A percentile compares a stretch with the other conserved stretches of the same genome.
Evolutionary conservation across 2,797 vertebrate genomes (phyloP).

Genomic region (Pseudochaenichthys georgianus): DNA sequence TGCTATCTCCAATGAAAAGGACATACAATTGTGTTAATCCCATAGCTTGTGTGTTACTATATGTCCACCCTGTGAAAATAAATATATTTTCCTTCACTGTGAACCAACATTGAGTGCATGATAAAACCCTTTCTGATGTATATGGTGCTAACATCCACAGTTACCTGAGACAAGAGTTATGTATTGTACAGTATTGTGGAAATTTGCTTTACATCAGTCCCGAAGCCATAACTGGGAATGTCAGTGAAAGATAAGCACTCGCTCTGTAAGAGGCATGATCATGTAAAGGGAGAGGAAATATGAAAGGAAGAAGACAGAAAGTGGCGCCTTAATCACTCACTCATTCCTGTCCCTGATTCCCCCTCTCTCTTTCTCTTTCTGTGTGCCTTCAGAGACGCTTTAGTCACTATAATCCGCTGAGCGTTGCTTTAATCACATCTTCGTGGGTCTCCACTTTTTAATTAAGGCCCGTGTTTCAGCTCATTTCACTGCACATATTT

Average conservation of each 20-base stretch:
- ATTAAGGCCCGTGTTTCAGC: slow-evolving; percentile 87
- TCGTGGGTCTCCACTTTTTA: slow-evolving; percentile 83
- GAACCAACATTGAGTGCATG: background rate
- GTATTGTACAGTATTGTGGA: slow-evolving; percentile 6
- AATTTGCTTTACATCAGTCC: slow-evolving; percentile 18
- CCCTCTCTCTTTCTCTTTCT: slow-evolving; percentile 53
- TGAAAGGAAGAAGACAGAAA: slow-evolving; percentile 55
- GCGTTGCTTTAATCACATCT: slow-evolving; percentile 84
- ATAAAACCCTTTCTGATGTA: background rate
- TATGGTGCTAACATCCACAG: background rate
- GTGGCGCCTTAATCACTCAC: slow-evolving; percentile 65
- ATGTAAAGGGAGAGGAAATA: slow-evolving; percentile 48
- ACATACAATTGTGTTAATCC: slow-evolving; percentile 56
- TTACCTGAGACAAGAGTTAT: slow-evolving; percentile 5
- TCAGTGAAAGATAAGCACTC: slow-evolving; percentile 31
- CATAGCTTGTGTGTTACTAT: background rate
- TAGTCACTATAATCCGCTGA: slow-evolving; percentile 80
- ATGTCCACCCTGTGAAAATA: slow-evolving; percentile 1
- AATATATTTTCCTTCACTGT: background rate
- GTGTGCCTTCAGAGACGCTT: slow-evolving; percentile 72
- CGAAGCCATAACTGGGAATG: slow-evolving; percentile 23
- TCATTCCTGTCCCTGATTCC: slow-evolving; percentile 48
- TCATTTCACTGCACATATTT: slow-evolving; percentile 88
- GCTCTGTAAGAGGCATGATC: slow-evolving; percentile 27
- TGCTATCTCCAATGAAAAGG: slow-evolving; percentile 51